phyloP scores from a whole-genome alignment of 1,140 invertebrate genomes.

The Solenopsis invicta region DNA sequence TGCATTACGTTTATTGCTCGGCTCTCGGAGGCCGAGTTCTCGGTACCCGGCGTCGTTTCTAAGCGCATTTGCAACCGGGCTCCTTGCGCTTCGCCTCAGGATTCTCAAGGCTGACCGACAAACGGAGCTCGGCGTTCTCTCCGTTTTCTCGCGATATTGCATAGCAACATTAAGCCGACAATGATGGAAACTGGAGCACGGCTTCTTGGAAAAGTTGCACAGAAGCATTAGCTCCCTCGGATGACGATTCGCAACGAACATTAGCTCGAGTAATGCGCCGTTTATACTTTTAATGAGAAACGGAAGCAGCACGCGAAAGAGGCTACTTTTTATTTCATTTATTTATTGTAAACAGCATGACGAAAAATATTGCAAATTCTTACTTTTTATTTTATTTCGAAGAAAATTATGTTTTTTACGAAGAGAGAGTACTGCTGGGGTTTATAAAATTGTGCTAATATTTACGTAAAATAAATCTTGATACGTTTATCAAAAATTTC shows the following conservation, averaged over 20 bases:
- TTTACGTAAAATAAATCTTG: conserved; percentile 5
- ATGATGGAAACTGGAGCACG: conserved; percentile 58
- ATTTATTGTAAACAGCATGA: not conserved
- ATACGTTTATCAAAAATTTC: not conserved
- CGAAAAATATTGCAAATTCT: not conserved
- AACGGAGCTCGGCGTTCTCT: conserved; percentile 41
- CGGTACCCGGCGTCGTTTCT: conserved; percentile 73
- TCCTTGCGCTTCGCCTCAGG: conserved; percentile 28
- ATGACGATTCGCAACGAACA: conserved; percentile 21
- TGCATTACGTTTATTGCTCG: conserved; percentile 77
- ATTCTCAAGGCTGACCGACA: conserved; percentile 50
- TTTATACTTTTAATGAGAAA: conserved; percentile 36
- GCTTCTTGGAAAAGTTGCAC: conserved; percentile 45
- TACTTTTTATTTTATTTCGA: not conserved
- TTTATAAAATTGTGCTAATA: not conserved
- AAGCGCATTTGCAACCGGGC: conserved; percentile 76
- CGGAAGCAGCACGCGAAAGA: not conserved
- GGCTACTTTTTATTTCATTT: not conserved
- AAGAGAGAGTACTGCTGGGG: not conserved
- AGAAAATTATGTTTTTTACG: not conserved
- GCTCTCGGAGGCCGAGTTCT: conserved; percentile 66
- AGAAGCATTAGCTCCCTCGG: conserved; percentile 27
- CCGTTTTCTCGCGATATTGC: conserved; percentile 25
- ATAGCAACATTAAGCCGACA: conserved; percentile 31
- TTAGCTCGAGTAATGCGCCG: conserved; percentile 26